Conservation (phyloP, 2,113 vertebrate genomes). For the Oreochromis niloticus region DNA sequence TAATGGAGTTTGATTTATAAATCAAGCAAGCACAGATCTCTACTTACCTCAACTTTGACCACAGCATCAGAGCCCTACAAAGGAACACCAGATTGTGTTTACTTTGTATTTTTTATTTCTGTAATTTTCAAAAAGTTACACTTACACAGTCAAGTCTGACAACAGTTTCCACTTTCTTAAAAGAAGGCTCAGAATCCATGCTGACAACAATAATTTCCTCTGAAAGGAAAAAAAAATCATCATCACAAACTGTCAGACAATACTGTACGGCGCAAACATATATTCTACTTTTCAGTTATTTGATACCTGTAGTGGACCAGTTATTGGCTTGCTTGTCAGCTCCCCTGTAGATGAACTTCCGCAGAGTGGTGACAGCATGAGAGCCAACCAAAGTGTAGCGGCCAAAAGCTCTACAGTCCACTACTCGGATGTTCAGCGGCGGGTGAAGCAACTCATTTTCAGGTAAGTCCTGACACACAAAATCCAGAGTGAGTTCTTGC, state of each 20-base stretch:
- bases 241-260: neutral
- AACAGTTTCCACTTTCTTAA: conserved; percentile 94
- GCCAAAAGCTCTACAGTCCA: conserved; percentile 94
- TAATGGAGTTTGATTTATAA: neutral
- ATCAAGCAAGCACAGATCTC: neutral
- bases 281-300: neutral
- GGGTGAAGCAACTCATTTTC: conserved; percentile 96
- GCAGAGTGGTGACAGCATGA: conserved; percentile 83
- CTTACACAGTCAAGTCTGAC: conserved; percentile 94
- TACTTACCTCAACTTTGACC: conserved; percentile 63
- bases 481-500: neutral
- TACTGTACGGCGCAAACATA: neutral
- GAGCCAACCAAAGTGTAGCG: conserved; percentile 94
- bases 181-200: conserved; percentile 79
- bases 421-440: conserved; percentile 91
- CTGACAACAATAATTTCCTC: conserved; percentile 77
- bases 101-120: neutral
- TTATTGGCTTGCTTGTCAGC: conserved; percentile 74
- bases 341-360: conserved; percentile 87
- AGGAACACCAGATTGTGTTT: neutral
- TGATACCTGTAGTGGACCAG: conserved; percentile 78
- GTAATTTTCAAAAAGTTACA: neutral
- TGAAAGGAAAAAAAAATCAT: neutral
- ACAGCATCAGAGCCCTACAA: conserved; percentile 57
- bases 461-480: conserved; percentile 80